These are phyloP conservation scores for Hirundichthys speculiger DNA, from an alignment of 2,113 vertebrate species.

Conservation along the genomic window DNA sequence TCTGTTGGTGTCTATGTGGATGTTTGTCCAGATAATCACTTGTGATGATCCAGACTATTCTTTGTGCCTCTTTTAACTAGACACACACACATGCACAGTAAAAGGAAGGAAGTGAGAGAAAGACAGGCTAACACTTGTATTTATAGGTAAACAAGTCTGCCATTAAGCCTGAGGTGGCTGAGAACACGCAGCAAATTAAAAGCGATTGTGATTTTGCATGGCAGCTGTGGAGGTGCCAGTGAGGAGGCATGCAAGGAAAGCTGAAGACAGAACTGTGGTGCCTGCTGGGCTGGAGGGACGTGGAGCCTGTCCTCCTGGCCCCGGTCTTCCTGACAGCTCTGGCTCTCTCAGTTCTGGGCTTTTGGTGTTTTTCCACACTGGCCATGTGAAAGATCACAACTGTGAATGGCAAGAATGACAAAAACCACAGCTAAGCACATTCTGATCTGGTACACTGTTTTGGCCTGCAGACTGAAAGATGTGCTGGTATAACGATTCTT, in stretches of 20 bases:
- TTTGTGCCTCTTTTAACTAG: conserved; percentile 29
- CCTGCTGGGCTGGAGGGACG: conserved; percentile 39
- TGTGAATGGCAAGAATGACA: conserved; percentile 2
- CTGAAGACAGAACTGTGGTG: conserved; percentile 34
- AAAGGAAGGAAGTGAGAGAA: conserved; percentile 5
- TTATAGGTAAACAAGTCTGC: conserved; percentile 46
- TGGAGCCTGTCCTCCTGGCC: conserved; percentile 36
- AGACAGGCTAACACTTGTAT: conserved; percentile 24
- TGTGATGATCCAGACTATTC: conserved; percentile 11
- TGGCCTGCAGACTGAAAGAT: conserved; percentile 28
- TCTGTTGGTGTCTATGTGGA: not conserved
- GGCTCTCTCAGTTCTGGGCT: conserved; percentile 22
- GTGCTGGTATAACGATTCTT: conserved; percentile 39
- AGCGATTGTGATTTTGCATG: conserved; percentile 58
- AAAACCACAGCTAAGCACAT: conserved; percentile 7
- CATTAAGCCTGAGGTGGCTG: conserved; percentile 37
- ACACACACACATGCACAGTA: conserved; percentile 1
- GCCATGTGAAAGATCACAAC: conserved; percentile 33
- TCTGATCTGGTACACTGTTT: not conserved
- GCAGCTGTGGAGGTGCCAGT: conserved; percentile 55
- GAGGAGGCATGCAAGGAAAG: conserved; percentile 28
- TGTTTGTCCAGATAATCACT: conserved; percentile 30
- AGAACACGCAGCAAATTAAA: conserved; percentile 54
- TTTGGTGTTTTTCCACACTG: conserved; percentile 25
- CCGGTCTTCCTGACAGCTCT: conserved; percentile 32